These are phyloP conservation scores for Meganola albula DNA, from an alignment of 2,888 invertebrate species.

Conservation along the genomic window DNA sequence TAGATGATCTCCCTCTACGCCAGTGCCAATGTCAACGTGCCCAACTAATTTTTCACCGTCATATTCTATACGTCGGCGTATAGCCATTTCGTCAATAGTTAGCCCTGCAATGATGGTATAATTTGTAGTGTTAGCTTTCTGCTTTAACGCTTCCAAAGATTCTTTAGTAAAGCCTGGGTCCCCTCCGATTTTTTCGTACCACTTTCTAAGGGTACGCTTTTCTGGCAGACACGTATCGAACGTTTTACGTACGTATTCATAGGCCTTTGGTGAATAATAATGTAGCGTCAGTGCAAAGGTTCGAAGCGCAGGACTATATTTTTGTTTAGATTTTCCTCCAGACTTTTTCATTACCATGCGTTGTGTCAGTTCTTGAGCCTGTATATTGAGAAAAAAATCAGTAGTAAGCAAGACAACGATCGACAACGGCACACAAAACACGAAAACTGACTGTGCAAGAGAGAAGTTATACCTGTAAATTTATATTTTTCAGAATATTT, in stretches of 20 bases:
- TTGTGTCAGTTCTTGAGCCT: neutral
- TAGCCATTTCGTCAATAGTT: constrained; percentile 21
- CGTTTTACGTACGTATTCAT: constrained; percentile 6
- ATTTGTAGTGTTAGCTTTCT: constrained; percentile 4
- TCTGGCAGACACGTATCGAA: constrained; percentile 8
- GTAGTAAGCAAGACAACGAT: neutral
- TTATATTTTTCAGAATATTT: constrained; percentile 1
- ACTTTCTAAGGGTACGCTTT: constrained; percentile 5
- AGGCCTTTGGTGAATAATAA: constrained; percentile 7
- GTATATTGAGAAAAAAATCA: neutral
- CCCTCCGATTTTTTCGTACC: constrained; percentile 7
- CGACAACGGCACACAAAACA: neutral
- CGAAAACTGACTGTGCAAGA: neutral
- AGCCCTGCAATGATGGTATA: constrained; percentile 7
- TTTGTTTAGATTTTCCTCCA: constrained; percentile 2
- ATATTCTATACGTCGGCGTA: constrained; percentile 15
- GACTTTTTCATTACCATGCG: neutral
- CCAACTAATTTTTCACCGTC: constrained; percentile 16
- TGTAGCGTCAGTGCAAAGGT: constrained; percentile 6
- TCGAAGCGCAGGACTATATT: constrained; percentile 7
- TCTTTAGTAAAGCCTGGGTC: constrained; percentile 8
- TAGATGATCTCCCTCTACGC: constrained; percentile 13
- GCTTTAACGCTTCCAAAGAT: constrained; percentile 8
- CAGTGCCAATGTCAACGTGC: constrained; percentile 15
- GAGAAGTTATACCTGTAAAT: neutral